These are phyloP conservation scores for Serripes groenlandicus DNA, from an alignment of 2,888 invertebrate species.

Conservation along the genomic window DNA sequence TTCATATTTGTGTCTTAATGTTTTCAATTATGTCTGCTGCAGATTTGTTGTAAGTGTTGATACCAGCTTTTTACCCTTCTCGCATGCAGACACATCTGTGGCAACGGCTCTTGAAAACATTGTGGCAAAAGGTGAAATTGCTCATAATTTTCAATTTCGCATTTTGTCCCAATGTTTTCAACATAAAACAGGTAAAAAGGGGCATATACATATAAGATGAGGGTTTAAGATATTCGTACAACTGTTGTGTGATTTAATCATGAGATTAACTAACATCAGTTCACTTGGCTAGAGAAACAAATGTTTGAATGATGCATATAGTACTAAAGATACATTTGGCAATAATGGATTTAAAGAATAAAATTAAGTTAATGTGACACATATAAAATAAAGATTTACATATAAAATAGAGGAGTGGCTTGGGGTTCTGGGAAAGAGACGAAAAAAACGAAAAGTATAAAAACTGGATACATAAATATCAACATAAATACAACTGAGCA, in stretches of 20 bases:
- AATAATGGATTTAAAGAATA: conserved; percentile 20
- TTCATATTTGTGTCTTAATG: not conserved
- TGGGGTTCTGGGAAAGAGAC: not conserved
- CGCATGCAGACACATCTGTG: too few relatives aligned
- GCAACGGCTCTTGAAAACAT: not conserved
- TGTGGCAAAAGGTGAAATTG: not conserved
- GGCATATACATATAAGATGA: too few relatives aligned
- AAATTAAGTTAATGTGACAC: conserved; percentile 21
- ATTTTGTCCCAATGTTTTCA: not conserved
- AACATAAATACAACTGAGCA: not conserved
- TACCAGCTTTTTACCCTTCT: not conserved
- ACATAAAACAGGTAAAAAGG: too few relatives aligned
- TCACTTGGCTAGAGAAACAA: not conserved
- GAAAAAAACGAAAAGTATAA: conserved; percentile 10
- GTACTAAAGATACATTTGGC: conserved; percentile 12
- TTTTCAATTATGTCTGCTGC: not conserved
- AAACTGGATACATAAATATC: conserved; percentile 7
- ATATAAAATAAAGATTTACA: conserved; percentile 8
- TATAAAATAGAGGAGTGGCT: conserved; percentile 6
- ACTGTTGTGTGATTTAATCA: not conserved
- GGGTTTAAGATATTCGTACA: too few relatives aligned
- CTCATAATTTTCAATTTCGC: not conserved
- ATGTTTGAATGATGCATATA: conserved; percentile 5
- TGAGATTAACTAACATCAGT: not conserved
- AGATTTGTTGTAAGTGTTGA: not conserved